phyloP scores from a whole-genome alignment of 2,797 vertebrate species.

The Mycteria americana region DNA sequence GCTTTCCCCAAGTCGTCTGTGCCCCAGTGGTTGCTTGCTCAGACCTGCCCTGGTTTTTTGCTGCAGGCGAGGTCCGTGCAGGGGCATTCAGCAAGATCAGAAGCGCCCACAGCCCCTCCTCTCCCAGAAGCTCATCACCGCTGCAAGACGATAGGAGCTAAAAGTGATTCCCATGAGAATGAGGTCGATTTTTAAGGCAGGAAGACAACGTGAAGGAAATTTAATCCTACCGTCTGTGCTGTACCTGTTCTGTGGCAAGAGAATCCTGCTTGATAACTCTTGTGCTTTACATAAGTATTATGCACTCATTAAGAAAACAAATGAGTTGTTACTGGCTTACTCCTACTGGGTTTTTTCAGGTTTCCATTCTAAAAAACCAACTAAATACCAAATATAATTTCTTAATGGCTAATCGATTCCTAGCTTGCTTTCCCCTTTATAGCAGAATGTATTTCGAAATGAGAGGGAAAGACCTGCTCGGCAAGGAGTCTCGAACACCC shows the following conservation, averaged over 20 bases:
- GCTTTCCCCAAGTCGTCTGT: background rate
- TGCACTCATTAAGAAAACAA: background rate
- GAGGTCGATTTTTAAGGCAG: background rate
- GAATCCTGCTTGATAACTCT: constrained; percentile 51
- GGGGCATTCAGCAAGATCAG: background rate
- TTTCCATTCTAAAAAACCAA: background rate
- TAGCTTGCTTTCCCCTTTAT: background rate
- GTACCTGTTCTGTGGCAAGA: constrained; percentile 38
- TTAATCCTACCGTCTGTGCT: background rate
- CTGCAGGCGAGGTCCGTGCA: background rate
- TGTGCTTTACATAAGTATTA: constrained; percentile 40
- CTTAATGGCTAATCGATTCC: background rate
- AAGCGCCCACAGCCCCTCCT: background rate
- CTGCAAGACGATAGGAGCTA: background rate
- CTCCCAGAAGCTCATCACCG: background rate
- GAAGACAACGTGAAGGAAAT: constrained; percentile 2
- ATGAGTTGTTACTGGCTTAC: background rate
- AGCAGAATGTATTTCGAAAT: background rate
- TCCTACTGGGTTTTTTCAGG: background rate
- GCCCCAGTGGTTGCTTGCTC: background rate
- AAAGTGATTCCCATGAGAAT: constrained; percentile 37
- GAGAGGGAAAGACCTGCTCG: background rate
- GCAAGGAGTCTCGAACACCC: background rate
- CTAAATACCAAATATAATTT: background rate
- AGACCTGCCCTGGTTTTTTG: background rate